Conservation (phyloP, 1,140 invertebrate species). For the Episyrphus balteatus region DNA sequence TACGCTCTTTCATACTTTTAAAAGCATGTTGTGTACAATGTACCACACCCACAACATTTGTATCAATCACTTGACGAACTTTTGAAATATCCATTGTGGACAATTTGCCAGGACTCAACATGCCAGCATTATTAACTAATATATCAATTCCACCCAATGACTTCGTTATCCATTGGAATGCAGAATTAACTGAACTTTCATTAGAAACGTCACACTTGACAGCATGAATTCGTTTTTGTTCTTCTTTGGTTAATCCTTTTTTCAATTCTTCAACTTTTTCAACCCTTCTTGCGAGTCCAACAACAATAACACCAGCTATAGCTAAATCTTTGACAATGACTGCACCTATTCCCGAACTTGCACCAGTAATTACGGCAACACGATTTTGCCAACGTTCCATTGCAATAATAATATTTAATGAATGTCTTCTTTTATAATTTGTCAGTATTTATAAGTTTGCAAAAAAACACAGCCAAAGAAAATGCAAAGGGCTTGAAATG, state of each 20-base stretch:
- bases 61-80: slow-evolving; percentile 42
- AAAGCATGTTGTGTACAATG: slow-evolving; percentile 54
- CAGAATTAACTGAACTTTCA: slow-evolving; percentile 47
- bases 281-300: slow-evolving; percentile 50
- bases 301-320: slow-evolving; percentile 47
- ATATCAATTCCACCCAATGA: slow-evolving; percentile 51
- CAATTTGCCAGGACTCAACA: slow-evolving; percentile 37
- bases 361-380: slow-evolving; percentile 56
- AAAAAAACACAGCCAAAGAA: no score
- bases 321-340: slow-evolving; percentile 41
- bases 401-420: slow-evolving; percentile 10
- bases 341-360: slow-evolving; percentile 54
- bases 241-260: slow-evolving; percentile 7
- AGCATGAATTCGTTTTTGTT: slow-evolving; percentile 32
- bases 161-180: slow-evolving; percentile 48
- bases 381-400: slow-evolving; percentile 53
- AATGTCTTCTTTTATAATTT: no score
- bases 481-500: no score
- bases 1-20: slow-evolving; percentile 45
- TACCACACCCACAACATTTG: slow-evolving; percentile 56
- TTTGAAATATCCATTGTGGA: slow-evolving; percentile 11
- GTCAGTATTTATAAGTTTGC: no score
- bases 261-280: slow-evolving; percentile 41
- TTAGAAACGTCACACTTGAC: slow-evolving; percentile 49
- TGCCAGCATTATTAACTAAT: slow-evolving; percentile 58